Evolutionary conservation across 2,888 invertebrate genomes (phyloP).

Genomic region (Cyclophora albipunctata): DNA sequence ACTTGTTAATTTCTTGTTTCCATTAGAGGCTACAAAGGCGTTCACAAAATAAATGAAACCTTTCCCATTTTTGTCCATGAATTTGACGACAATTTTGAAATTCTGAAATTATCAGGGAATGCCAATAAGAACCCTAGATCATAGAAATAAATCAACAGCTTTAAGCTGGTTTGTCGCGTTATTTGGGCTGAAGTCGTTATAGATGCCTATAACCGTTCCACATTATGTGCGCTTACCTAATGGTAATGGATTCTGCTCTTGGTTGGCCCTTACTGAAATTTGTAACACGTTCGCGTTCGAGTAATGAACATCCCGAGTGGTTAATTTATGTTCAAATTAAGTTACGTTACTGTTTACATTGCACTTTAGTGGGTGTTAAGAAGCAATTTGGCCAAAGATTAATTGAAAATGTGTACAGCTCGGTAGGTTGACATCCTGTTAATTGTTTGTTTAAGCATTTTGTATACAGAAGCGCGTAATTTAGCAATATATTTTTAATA

Average conservation of each 20-base stretch:
- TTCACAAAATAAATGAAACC: no score
- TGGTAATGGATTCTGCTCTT: constrained; percentile 10
- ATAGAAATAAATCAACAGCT: background rate
- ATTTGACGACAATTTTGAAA: no score
- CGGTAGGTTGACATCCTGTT: no score
- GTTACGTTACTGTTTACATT: constrained; percentile 19
- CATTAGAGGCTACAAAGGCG: no score
- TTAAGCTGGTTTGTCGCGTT: background rate
- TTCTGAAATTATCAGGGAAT: no score
- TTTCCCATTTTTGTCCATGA: no score
- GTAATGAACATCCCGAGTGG: constrained; percentile 22
- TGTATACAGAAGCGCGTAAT: no score
- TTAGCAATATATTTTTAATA: no score
- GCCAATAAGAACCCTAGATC: no score
- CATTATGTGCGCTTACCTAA: constrained; percentile 4
- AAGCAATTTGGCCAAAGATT: background rate
- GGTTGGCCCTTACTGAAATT: constrained; percentile 16
- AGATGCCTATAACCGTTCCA: constrained; percentile 4
- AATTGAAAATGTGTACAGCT: background rate
- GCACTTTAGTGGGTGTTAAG: constrained; percentile 4
- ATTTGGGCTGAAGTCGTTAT: background rate
- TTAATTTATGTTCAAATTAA: constrained; percentile 25
- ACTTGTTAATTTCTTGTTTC: no score
- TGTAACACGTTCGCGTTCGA: constrained; percentile 19
- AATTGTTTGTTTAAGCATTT: no score